Evolutionary conservation across 2,888 invertebrate genomes (phyloP).

Genomic region (Hirtodrosophila cameraria): DNA sequence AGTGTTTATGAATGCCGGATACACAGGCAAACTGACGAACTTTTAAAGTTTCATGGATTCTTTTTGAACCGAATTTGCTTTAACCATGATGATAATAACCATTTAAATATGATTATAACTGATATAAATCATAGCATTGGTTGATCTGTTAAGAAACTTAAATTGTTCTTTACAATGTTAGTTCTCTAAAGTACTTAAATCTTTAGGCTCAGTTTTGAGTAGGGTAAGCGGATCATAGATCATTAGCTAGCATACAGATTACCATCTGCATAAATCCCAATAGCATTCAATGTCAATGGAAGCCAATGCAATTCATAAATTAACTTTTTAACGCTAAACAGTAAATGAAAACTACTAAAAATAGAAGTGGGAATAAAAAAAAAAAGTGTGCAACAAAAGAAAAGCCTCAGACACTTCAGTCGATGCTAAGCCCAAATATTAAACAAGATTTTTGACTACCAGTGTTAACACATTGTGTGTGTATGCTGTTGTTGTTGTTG

Average conservation of each 20-base stretch:
- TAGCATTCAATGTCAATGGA: constrained; percentile 10
- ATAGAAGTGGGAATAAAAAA: constrained; percentile 15
- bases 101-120: too few species aligned
- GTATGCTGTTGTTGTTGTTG: constrained; percentile 53
- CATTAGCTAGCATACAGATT: constrained; percentile 2
- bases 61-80: too few species aligned
- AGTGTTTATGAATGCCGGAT: too few species aligned
- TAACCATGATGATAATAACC: too few species aligned
- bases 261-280: constrained; percentile 29
- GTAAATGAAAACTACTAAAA: constrained; percentile 45
- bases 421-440: constrained; percentile 65
- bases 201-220: constrained; percentile 23
- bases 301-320: constrained; percentile 41
- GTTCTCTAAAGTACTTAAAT: constrained; percentile 1
- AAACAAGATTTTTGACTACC: constrained; percentile 76
- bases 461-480: constrained; percentile 70
- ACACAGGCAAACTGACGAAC: too few species aligned
- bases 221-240: constrained; percentile 28
- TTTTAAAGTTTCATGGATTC: too few species aligned
- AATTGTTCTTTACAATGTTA: constrained; percentile 15
- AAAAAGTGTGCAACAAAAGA: constrained; percentile 22
- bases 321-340: constrained; percentile 49
- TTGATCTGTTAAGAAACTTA: constrained; percentile 7
- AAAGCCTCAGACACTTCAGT: constrained; percentile 25
- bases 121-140: too few species aligned